Evolutionary conservation across 1,140 invertebrate genomes (phyloP), one percentile per base, ranked within the genome.

Genomic region (Dryas iulia): DNA sequence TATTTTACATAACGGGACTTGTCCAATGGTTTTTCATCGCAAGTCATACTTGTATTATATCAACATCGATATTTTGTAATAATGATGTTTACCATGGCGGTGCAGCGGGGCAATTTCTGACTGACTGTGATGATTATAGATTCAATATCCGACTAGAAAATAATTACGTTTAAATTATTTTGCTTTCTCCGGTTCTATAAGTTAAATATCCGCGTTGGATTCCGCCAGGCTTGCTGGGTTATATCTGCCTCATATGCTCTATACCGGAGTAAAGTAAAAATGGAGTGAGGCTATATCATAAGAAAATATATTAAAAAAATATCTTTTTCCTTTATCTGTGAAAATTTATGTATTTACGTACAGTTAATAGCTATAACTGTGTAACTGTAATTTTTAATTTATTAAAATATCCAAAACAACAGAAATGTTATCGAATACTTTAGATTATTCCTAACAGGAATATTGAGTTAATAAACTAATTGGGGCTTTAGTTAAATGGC

Each of bases 1-100:
- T 66, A 56, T 76, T 69, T 69, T 70, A 59, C 56, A 57, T 81
- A 82, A 80, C 80, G 81, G 81, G 75, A 77, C 58, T 47, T 35
- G 52, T 57, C 26, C 68, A 56, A 39, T 57, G 66, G 69, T 72
- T 76, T 72, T 76, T 76, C 33, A 39, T 39, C 33, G 3, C 18
- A 47, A 47, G 39, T 47, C 14, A 47, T 47, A 47, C 39, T 47
- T 21, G 14, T 10, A 47, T 10, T 47, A 10, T 47, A 47, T 47
- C 8, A 21, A 47, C 14, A 18, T 47, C 39, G 39, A 47, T 47
- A 47, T 47, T 47, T 47, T 21, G 39, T 21, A 8, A 47, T 47
- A 47, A 47, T 47, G 7, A 47, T n/a, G 18, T 11, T 21, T 2
- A 0, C 8, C 7, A 2, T 47, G 0, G 18, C 10, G 18, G 14